Percentiles rank a stretch among this genome's conserved stretches.
Conservation (phyloP, 2,797 vertebrate genomes). For the Cetoscarus ocellatus region DNA sequence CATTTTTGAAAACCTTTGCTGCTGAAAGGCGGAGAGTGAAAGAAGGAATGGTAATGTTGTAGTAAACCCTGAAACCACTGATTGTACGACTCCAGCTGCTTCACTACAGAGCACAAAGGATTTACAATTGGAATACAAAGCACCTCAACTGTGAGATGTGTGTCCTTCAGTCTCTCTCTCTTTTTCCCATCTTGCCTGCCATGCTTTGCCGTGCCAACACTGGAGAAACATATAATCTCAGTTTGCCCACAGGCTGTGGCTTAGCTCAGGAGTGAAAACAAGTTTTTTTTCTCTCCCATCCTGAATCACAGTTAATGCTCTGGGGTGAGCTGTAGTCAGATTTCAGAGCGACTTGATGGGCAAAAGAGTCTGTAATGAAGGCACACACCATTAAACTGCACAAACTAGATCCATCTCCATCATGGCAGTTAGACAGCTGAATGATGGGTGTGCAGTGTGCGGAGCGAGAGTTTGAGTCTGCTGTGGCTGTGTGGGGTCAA, state of each 20-base stretch:
- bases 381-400: constrained; percentile 52
- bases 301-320: constrained; percentile 44
- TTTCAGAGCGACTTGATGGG: constrained; percentile 24
- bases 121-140: constrained; percentile 8
- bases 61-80: not conserved
- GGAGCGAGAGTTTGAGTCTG: not conserved
- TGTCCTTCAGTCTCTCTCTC: constrained; percentile 5
- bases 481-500: constrained; percentile 1
- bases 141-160: constrained; percentile 1
- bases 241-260: constrained; percentile 40
- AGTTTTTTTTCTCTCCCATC: constrained; percentile 4
- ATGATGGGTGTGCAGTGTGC: constrained; percentile 18
- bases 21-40: too few species aligned
- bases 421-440: constrained; percentile 32
- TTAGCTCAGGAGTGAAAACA: constrained; percentile 15
- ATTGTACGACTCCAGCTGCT: constrained; percentile 1
- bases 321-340: constrained; percentile 41
- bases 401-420: constrained; percentile 59
- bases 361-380: constrained; percentile 52
- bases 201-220: constrained; percentile 16
- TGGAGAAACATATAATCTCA: constrained; percentile 45
- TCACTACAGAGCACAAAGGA: constrained; percentile 10
- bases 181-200: constrained; percentile 7
- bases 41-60: not conserved
- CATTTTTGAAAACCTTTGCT: not conserved